Conservation (phyloP, 2,797 vertebrate genomes). For the Chelon auratus region DNA sequence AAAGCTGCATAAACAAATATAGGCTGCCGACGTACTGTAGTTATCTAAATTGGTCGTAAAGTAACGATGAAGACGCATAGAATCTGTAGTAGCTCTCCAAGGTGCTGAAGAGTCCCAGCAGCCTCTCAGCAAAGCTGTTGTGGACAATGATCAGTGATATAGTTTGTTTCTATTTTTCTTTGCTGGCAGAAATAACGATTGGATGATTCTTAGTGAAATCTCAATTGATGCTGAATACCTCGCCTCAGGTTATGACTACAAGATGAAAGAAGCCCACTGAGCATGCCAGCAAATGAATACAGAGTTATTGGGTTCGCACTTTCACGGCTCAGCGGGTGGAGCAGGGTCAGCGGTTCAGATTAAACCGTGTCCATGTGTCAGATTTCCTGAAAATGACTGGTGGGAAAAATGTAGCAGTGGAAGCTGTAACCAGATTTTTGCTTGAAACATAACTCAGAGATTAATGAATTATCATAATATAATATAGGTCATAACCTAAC, state of each 20-base stretch:
- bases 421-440: too few species aligned
- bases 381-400: neutral
- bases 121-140: neutral
- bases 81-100: slow-evolving; percentile 48
- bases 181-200: neutral
- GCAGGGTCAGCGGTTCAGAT: neutral
- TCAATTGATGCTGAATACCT: neutral
- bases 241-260: neutral
- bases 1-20: neutral
- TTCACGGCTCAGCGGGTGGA: neutral
- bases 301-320: neutral
- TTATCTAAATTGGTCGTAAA: neutral
- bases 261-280: neutral
- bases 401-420: too few species aligned
- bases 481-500: too few species aligned
- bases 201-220: neutral
- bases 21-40: neutral
- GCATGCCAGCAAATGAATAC: neutral
- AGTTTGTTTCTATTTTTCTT: neutral
- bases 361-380: neutral
- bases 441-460: too few species aligned
- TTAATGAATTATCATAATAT: too few species aligned
- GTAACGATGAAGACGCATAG: neutral
- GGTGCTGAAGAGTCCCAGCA: slow-evolving; percentile 47
- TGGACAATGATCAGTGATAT: neutral